Evolutionary conservation across 2,888 invertebrate genomes (phyloP).

Genomic region (Pelosia muscerda): DNA sequence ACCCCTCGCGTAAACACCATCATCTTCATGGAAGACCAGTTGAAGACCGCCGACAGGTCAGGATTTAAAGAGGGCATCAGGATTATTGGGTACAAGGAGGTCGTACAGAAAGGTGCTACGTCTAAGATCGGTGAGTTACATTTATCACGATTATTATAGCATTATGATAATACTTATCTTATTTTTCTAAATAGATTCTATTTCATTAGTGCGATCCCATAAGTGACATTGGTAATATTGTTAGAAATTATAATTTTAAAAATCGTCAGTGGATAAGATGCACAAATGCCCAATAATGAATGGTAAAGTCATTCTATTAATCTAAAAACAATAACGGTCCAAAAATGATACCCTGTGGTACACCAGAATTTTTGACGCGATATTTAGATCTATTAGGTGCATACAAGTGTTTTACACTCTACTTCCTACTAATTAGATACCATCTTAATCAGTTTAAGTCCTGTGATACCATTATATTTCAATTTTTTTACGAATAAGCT

Average conservation of each 20-base stretch:
- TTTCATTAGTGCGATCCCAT: too few species aligned
- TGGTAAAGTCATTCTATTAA: too few species aligned
- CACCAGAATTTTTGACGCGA: not conserved
- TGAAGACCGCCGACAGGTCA: constrained; percentile 89
- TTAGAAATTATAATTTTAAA: too few species aligned
- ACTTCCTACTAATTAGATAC: not conserved
- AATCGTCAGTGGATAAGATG: too few species aligned
- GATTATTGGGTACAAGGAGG: constrained; percentile 91
- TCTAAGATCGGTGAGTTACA: constrained; percentile 73
- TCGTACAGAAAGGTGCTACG: constrained; percentile 68
- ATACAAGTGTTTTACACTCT: not conserved
- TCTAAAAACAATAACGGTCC: not conserved
- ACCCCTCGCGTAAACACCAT: constrained; percentile 93
- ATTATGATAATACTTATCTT: too few species aligned
- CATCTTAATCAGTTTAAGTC: not conserved
- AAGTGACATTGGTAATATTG: too few species aligned
- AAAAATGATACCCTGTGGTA: not conserved
- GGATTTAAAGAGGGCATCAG: constrained; percentile 92
- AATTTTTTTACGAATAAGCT: not conserved
- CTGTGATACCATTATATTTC: not conserved
- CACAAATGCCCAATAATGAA: too few species aligned
- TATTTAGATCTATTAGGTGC: not conserved
- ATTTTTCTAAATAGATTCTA: too few species aligned
- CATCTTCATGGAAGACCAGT: constrained; percentile 95
- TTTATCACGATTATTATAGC: not conserved